Percentiles rank a stretch among this genome's conserved stretches.
Evolutionary conservation across 2,113 vertebrate species (phyloP).

Genomic region (Dromaius novaehollandiae): DNA sequence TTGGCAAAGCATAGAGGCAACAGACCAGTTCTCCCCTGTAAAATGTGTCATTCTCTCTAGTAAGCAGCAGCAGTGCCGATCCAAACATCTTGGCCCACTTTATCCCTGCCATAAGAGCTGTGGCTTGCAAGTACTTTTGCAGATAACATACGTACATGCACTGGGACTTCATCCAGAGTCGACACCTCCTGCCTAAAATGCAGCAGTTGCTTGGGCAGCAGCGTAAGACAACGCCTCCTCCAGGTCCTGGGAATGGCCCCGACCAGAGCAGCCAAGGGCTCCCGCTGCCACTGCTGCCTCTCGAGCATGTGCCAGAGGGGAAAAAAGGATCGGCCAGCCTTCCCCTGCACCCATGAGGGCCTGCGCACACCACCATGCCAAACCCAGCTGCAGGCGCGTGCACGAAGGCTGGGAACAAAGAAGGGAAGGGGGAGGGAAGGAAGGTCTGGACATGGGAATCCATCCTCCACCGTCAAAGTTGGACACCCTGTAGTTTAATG

Average conservation of each 20-base stretch:
- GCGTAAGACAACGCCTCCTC: not conserved
- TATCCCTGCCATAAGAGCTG: not conserved
- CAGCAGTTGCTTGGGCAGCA: not conserved
- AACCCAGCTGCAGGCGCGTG: rapidly evolving
- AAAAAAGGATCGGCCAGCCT: not conserved
- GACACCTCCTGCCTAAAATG: not conserved
- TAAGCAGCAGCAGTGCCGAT: rapidly evolving
- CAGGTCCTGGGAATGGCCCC: not conserved
- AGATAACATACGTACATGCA: not conserved
- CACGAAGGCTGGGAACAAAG: not conserved
- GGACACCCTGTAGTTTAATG: not conserved
- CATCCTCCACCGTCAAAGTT: not conserved
- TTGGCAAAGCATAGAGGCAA: not conserved
- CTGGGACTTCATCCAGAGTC: not conserved
- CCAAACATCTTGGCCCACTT: not conserved
- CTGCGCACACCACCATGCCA: not conserved
- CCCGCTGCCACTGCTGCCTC: not conserved
- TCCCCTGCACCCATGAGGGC: not conserved
- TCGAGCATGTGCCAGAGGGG: not conserved
- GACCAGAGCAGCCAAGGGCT: not conserved
- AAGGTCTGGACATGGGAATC: not conserved
- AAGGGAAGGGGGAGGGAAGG: not conserved
- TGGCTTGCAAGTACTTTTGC: not conserved
- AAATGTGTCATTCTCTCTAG: not conserved
- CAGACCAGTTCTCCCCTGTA: not conserved